Base-by-base conservation (phyloP, 1,140 invertebrate genomes). In the Octopus bimaculoides region DNA sequence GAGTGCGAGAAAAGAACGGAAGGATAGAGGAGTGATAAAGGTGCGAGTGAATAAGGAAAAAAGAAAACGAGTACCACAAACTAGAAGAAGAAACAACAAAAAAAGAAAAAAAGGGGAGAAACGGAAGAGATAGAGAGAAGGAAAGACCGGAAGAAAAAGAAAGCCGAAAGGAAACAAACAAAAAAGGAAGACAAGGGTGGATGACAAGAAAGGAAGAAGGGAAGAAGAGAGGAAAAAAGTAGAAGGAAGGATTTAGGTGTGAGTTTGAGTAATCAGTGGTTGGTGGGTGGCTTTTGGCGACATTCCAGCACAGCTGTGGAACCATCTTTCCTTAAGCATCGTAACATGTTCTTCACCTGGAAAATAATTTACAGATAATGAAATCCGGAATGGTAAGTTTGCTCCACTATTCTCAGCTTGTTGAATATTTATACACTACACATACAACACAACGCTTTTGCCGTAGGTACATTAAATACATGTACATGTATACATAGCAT, bases 101-200 rank as follows among this genome's bases (percentile, higher is more conserved):
- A 78, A 53, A 77, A 41, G 53, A 41, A 77, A 9, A 61, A 55
- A 54, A 53, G 54, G 79, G 54, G 52, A 75, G 55, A 54, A n/a
- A 52, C 17, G 54, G 52, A 52, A 54, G 54, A 52, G 54, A 69
- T 52, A 14, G 52, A 66, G 55, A 77, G 10, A 52, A 20, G 74
- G 7, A 4, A n/a, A 77, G 20, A 80, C 5, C 55, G 12, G 5
- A 17, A 80, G 73, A 54, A 52, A 80, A 52, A 20, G 52, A 77
- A 52, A 54, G 52, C 78, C 26, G 54, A 53, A 69, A 54, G 52
- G 55, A 77, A 54, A 77, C n/a, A 69, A 41, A 77, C 78, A 26
- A 79, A 41, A 52, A 77, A 69, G 66, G 26, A 79, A 17, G 17
- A 1, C 9, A 61, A 61, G 56, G 17, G 17, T 9, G 17, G 17